phyloP scores from a whole-genome alignment of 2,888 invertebrate species.

The Mesorhabditis sp. region DNA sequence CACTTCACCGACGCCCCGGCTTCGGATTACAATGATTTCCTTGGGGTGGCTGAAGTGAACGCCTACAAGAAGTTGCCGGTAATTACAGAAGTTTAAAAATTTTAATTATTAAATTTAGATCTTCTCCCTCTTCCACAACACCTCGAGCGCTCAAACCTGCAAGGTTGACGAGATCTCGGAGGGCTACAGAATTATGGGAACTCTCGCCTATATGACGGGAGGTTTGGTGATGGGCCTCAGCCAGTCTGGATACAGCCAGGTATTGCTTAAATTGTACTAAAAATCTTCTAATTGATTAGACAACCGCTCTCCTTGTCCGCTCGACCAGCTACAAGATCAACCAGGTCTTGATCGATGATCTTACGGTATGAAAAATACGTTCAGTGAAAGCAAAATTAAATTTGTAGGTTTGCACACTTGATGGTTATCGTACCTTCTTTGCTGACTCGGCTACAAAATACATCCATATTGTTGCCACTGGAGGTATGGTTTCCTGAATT shows the following conservation, averaged over 20 bases:
- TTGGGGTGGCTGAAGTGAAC: conserved; percentile 32
- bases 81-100: background rate
- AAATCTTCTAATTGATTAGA: conserved; percentile 11
- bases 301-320: conserved; percentile 25
- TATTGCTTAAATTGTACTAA: conserved; percentile 9
- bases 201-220: conserved; percentile 30
- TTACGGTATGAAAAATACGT: conserved; percentile 7
- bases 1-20: conserved; percentile 45
- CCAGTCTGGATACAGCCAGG: background rate
- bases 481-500: conserved; percentile 17
- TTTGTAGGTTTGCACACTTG: background rate
- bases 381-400: background rate
- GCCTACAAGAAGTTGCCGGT: conserved; percentile 36
- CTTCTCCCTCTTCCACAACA: conserved; percentile 25
- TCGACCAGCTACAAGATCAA: conserved; percentile 37
- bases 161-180: conserved; percentile 26
- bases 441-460: conserved; percentile 35
- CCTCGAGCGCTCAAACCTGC: conserved; percentile 23
- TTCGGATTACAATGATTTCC: conserved; percentile 32
- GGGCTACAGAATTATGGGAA: conserved; percentile 32
- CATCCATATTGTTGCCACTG: conserved; percentile 37
- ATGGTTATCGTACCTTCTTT: conserved; percentile 31
- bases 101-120: conserved; percentile 23
- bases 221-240: conserved; percentile 27
- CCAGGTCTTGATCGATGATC: conserved; percentile 31